phyloP scores from a whole-genome alignment of 2,888 invertebrate species.

The Charanyca ferruginea region DNA sequence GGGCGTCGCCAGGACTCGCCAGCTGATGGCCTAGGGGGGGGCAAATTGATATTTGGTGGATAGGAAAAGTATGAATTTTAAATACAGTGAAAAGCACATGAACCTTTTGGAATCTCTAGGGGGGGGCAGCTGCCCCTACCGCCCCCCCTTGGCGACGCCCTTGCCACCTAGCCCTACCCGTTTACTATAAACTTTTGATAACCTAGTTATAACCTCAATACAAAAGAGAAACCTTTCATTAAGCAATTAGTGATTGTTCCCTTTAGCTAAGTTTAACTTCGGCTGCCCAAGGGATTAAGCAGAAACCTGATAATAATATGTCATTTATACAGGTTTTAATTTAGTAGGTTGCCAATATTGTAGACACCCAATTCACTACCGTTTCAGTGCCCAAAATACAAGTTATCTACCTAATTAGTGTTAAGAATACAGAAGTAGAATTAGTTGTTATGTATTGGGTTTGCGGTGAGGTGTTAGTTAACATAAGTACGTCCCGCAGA shows the following conservation, averaged over 20 bases:
- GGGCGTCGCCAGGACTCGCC: too few species aligned
- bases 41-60: too few species aligned
- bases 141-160: too few species aligned
- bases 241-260: slow-evolving; percentile 4
- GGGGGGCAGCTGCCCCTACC: too few species aligned
- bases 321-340: neutral
- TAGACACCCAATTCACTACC: too few species aligned
- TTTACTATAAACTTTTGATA: slow-evolving; percentile 12
- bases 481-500: slow-evolving; percentile 47
- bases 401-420: too few species aligned
- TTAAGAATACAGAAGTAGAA: slow-evolving; percentile 8
- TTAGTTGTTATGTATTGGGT: slow-evolving; percentile 32
- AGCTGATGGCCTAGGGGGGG: too few species aligned
- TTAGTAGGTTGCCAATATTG: neutral
- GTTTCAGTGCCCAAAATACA: too few species aligned
- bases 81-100: too few species aligned
- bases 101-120: too few species aligned
- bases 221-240: slow-evolving; percentile 20
- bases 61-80: too few species aligned
- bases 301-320: slow-evolving; percentile 1
- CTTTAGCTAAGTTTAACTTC: slow-evolving; percentile 10
- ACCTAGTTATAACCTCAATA: slow-evolving; percentile 19
- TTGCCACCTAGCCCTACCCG: neutral
- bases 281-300: neutral
- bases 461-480: slow-evolving; percentile 53